Evolutionary conservation across 2,888 invertebrate genomes (phyloP), one percentile per base, ranked within the genome.

Genomic region (Perithous albicinctus): DNA sequence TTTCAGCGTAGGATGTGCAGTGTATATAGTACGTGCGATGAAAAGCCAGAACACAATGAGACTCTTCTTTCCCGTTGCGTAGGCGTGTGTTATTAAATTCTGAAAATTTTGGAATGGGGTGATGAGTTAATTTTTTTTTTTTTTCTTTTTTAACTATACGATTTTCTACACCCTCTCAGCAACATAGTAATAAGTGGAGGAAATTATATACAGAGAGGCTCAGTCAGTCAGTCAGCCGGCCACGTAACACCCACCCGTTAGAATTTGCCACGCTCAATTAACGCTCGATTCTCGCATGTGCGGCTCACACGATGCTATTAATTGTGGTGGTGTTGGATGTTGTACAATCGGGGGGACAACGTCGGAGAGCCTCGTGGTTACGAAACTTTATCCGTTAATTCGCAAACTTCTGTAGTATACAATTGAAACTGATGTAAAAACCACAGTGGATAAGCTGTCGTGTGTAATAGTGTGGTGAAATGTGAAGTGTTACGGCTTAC

Each of bases 161-260:
- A 64, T 20, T 43, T 64, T 18, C 15, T 18, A 48, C 69, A 29
- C 7, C 48, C 48, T 43, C 23, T n/a, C 64, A 32, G 1, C 20
- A 4, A 29, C 32, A 72, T 54, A 64, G 54, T 26, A 70, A 56
- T 43, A 64, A 54, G 26, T 48, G 70, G 32, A n/a, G 23, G 5
- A 18, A 38, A 61, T 23, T 23, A 29, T 26, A 12, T 56, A 32
- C n/a, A 10, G 32, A 12, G 56, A 7, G 15, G 10, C 15, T 41
- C 18, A 18, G 48, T 8, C 35, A 32, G 64, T 56, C 48, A 64
- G 46, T 64, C 29, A 64, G 8, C 35, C 32, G 66, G 38, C 66
- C 75, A 76, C 75, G 76, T 41, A 59, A 56, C 77, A 54, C 77
- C 77, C 73, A 69, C 77, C 63, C 80, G 77, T 77, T 69, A 20